These are phyloP conservation scores for Pangasius krempfi DNA, from an alignment of 2,797 vertebrate species.

Conservation along the genomic window DNA sequence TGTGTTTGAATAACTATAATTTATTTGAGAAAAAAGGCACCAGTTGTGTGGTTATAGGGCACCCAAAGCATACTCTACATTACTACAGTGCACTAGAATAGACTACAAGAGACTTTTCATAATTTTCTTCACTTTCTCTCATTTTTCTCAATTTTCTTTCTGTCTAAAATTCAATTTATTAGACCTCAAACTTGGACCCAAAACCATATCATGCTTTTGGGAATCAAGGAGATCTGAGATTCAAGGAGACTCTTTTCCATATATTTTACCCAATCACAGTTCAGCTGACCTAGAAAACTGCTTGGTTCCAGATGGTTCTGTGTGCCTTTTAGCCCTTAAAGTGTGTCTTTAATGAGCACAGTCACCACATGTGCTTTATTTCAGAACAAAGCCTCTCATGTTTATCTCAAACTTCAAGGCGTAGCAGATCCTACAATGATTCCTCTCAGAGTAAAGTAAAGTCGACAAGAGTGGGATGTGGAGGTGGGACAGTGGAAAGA, in stretches of 20 bases:
- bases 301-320: constrained; percentile 9
- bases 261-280: background rate
- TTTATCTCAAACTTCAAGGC: constrained; percentile 24
- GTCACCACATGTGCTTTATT: constrained; percentile 7
- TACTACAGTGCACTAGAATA: background rate
- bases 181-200: background rate
- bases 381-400: background rate
- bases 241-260: background rate
- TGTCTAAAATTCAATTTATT: background rate
- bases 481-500: constrained; percentile 21
- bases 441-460: background rate
- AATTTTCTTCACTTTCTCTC: background rate
- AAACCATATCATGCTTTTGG: background rate
- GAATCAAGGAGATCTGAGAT: too few relatives aligned
- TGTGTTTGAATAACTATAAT: constrained; percentile 40
- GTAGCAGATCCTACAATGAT: background rate
- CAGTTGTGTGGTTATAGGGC: background rate
- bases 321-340: background rate
- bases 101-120: background rate
- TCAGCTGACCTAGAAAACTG: background rate
- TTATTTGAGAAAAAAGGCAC: constrained; percentile 21
- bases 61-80: constrained; percentile 3
- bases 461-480: background rate
- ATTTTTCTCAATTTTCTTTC: background rate
- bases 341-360: background rate